phyloP scores from a whole-genome alignment of 1,140 invertebrate species.

The Archegozetes longisetosus region DNA sequence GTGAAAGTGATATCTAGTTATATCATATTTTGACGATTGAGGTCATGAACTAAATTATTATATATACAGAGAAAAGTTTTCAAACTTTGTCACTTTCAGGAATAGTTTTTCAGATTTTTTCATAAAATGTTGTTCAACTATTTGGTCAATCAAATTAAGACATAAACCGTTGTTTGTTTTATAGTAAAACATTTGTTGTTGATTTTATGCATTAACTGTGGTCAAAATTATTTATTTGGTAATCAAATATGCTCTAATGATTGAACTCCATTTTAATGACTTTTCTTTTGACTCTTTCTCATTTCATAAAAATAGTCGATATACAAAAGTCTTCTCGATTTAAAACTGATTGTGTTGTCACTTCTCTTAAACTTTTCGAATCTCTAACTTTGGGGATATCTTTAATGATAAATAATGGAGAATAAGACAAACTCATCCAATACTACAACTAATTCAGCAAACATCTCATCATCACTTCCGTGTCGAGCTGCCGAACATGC shows the following conservation, averaged over 20 bases:
- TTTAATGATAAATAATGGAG: not conserved
- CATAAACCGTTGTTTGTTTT: not conserved
- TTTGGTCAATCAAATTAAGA: not conserved
- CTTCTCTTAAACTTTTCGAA: not conserved
- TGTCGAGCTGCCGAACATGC: constrained; percentile 81
- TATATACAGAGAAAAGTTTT: too few relatives aligned
- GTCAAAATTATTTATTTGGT: too few relatives aligned
- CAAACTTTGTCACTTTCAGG: too few relatives aligned
- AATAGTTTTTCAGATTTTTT: too few relatives aligned
- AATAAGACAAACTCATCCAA: not conserved
- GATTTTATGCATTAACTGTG: too few relatives aligned
- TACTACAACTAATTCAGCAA: not conserved
- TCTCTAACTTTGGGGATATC: not conserved
- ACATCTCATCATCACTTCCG: constrained; percentile 39
- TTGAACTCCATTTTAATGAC: too few relatives aligned
- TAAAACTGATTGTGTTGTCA: not conserved
- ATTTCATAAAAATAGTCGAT: too few relatives aligned
- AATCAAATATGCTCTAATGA: too few relatives aligned
- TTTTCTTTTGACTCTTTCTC: too few relatives aligned
- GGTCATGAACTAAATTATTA: not conserved
- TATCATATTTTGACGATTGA: not conserved
- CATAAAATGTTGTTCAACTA: not conserved
- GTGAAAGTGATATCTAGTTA: not conserved
- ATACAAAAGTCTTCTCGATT: not conserved
- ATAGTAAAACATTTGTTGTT: not conserved